Evolutionary conservation across 2,888 invertebrate genomes (phyloP).

Genomic region (Leucophora obtusa): DNA sequence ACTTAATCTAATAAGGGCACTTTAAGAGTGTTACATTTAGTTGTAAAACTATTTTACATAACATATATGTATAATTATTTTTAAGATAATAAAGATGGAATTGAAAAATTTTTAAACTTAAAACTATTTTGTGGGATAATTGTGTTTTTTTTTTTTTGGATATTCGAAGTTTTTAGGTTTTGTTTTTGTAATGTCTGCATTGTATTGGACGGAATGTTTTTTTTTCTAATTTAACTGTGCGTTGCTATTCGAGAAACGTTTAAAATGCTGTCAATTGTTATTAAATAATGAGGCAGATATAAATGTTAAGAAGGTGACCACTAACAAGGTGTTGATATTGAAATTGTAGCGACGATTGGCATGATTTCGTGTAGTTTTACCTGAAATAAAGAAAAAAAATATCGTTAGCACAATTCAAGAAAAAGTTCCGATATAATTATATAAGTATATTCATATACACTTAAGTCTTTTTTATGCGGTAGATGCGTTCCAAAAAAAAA

Average conservation of each 20-base stretch:
- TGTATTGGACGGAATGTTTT: slow-evolving; percentile 53
- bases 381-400: slow-evolving; percentile 40
- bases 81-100: slow-evolving; percentile 25
- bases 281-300: slow-evolving; percentile 70
- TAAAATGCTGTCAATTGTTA: slow-evolving; percentile 30
- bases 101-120: slow-evolving; percentile 20
- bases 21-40: slow-evolving; percentile 51
- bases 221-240: slow-evolving; percentile 51
- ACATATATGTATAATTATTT: slow-evolving; percentile 6
- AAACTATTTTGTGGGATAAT: slow-evolving; percentile 36
- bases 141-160: too few relatives aligned
- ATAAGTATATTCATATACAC: too few relatives aligned
- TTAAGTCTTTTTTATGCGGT: too few relatives aligned
- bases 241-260: slow-evolving; percentile 12
- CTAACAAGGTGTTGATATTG: slow-evolving; percentile 71
- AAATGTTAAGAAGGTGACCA: slow-evolving; percentile 70
- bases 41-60: slow-evolving; percentile 8
- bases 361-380: slow-evolving; percentile 73
- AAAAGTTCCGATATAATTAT: too few relatives aligned
- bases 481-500: too few relatives aligned
- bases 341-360: slow-evolving; percentile 70
- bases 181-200: slow-evolving; percentile 14
- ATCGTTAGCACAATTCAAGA: too few relatives aligned
- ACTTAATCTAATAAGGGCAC: slow-evolving; percentile 58
- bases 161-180: slow-evolving; percentile 3